These are phyloP conservation scores for Eidolon helvum DNA, from an alignment of 2,113 vertebrate species.

Conservation along the genomic window DNA sequence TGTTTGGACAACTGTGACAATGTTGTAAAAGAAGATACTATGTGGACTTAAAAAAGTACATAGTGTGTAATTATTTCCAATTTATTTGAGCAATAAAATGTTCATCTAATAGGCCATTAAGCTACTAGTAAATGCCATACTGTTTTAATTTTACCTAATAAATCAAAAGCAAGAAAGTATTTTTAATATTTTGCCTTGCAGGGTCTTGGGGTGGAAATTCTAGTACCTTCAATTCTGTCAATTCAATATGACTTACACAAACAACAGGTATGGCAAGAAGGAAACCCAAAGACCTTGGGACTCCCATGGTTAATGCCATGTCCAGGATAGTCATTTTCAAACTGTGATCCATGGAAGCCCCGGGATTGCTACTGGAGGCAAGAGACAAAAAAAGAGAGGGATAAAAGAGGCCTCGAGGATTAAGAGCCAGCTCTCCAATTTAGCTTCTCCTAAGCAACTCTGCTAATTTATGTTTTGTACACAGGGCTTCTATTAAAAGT, in stretches of 20 bases:
- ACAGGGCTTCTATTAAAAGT: not conserved
- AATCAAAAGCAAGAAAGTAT: slow-evolving; percentile 9
- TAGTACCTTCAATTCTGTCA: not conserved
- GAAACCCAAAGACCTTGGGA: not conserved
- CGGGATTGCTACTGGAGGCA: not conserved
- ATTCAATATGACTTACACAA: not conserved
- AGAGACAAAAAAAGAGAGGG: not conserved
- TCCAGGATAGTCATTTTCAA: not conserved
- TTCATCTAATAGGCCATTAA: slow-evolving; percentile 73
- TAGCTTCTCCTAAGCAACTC: not conserved
- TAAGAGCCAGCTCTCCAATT: rapidly evolving
- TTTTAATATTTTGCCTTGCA: not conserved
- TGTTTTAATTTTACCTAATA: slow-evolving; percentile 65
- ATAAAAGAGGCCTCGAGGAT: too few species aligned
- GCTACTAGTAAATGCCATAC: slow-evolving; percentile 55
- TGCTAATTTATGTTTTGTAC: not conserved
- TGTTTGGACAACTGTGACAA: slow-evolving; percentile 6
- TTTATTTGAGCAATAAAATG: slow-evolving; percentile 71
- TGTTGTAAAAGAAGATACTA: slow-evolving; percentile 14
- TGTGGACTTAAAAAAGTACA: slow-evolving; percentile 39
- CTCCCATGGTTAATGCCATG: not conserved
- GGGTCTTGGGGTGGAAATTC: not conserved
- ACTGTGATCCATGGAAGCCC: not conserved
- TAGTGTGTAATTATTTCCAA: slow-evolving; percentile 69
- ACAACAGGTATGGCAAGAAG: not conserved